phyloP scores from a whole-genome alignment of 2,113 vertebrate genomes.

The Garra rufa region DNA sequence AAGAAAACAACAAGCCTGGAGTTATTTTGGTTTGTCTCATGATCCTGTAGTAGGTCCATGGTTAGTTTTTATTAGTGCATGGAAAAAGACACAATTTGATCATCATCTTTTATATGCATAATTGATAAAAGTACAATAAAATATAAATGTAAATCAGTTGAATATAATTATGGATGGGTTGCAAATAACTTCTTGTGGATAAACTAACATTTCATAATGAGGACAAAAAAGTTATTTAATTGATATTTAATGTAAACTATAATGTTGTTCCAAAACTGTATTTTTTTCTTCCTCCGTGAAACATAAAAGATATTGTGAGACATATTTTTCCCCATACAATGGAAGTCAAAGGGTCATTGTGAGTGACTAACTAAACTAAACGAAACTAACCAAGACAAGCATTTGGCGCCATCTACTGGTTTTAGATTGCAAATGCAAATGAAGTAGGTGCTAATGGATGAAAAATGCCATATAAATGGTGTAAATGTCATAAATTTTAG shows the following conservation, averaged over 20 bases:
- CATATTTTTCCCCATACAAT: not conserved
- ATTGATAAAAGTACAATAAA: not conserved
- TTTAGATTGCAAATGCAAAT: not conserved
- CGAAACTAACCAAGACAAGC: not conserved
- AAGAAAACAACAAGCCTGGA: conserved; percentile 12
- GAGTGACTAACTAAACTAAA: not conserved
- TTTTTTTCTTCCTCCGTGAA: not conserved
- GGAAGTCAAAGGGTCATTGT: not conserved
- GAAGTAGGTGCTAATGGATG: not conserved
- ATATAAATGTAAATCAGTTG: not conserved
- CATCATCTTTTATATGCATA: not conserved
- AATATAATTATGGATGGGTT: not conserved
- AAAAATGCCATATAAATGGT: not conserved
- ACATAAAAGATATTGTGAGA: not conserved
- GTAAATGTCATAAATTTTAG: not conserved
- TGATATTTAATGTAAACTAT: not conserved
- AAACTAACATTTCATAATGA: not conserved
- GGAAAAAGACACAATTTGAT: not conserved
- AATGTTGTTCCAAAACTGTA: not conserved
- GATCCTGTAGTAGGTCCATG: not conserved
- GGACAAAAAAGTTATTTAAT: too few relatives aligned
- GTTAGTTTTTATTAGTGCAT: not conserved
- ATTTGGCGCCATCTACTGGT: not conserved
- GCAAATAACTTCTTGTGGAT: not conserved
- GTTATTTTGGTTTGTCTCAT: conserved; percentile 12